Conservation (phyloP, 2,113 vertebrate genomes). For the Hypocryptadius cinnamomeus region DNA sequence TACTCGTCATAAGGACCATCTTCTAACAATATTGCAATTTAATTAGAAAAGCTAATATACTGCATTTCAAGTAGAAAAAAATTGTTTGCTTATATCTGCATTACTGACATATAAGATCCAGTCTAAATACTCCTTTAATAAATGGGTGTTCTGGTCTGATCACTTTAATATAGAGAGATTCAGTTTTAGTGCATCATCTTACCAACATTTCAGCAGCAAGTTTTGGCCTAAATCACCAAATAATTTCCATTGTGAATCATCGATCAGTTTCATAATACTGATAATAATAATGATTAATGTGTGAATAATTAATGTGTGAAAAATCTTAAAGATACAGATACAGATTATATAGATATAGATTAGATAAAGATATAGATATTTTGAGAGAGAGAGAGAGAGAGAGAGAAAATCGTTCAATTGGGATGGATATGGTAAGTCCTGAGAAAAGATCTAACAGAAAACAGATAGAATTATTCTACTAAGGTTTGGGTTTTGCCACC, state of each 20-base stretch:
- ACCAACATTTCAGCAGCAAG: not conserved
- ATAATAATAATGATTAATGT: too few relatives aligned
- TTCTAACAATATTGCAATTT: not conserved
- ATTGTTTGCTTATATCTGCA: not conserved
- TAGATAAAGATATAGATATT: not conserved
- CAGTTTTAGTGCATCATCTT: not conserved
- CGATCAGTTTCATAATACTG: not conserved
- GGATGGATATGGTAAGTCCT: not conserved
- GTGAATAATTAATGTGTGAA: not conserved
- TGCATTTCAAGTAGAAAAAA: not conserved
- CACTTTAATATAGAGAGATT: not conserved
- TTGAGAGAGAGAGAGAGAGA: not conserved
- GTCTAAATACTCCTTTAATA: not conserved
- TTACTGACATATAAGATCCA: not conserved
- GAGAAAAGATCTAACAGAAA: not conserved
- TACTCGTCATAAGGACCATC: rapidly evolving
- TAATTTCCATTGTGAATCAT: not conserved
- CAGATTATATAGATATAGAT: too few relatives aligned
- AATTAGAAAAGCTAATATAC: not conserved
- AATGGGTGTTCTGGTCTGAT: not conserved
- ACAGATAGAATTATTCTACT: not conserved
- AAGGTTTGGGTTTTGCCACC: not conserved
- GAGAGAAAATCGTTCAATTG: not conserved
- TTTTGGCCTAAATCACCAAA: not conserved
- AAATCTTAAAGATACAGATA: not conserved